A percentile compares a stretch with the other conserved stretches of the same genome.
Evolutionary conservation across 1,140 invertebrate genomes (phyloP).

Genomic region (Planococcus citri): DNA sequence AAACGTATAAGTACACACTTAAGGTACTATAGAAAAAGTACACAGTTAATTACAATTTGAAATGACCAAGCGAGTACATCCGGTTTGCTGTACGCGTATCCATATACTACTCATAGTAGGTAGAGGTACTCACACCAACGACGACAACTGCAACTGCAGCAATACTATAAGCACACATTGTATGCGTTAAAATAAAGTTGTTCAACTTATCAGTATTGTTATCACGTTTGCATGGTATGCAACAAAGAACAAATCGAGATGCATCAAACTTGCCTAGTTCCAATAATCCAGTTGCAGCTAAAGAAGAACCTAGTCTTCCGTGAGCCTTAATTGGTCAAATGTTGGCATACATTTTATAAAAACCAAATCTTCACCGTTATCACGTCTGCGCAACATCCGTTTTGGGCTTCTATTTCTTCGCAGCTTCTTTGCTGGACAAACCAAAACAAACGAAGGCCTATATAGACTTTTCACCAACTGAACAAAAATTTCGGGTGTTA

Average conservation of each 20-base stretch:
- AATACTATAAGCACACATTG: neutral
- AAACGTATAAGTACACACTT: no score
- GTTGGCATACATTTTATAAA: conserved; percentile 17
- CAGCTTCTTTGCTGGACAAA: no score
- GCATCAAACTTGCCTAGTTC: conserved; percentile 16
- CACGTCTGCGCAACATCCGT: neutral
- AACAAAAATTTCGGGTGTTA: no score
- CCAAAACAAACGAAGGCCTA: no score
- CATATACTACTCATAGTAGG: no score
- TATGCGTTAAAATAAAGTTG: conserved; percentile 6
- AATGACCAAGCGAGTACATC: no score
- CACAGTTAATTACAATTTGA: no score
- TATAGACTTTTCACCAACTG: no score
- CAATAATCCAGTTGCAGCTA: conserved; percentile 17
- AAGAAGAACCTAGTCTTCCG: conserved; percentile 15
- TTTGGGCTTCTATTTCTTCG: no score
- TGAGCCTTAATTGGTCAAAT: conserved; percentile 20
- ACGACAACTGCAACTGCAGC: neutral
- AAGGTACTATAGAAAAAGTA: no score
- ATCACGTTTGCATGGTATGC: conserved; percentile 11
- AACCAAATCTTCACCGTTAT: conserved; percentile 1
- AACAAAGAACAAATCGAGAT: conserved; percentile 5
- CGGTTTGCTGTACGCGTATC: no score
- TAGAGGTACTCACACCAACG: neutral
- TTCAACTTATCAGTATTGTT: conserved; percentile 9